Percentiles rank a stretch among this genome's conserved stretches.
phyloP scores from a whole-genome alignment of 2,888 invertebrate genomes.

The Scaptomyza parva region DNA sequence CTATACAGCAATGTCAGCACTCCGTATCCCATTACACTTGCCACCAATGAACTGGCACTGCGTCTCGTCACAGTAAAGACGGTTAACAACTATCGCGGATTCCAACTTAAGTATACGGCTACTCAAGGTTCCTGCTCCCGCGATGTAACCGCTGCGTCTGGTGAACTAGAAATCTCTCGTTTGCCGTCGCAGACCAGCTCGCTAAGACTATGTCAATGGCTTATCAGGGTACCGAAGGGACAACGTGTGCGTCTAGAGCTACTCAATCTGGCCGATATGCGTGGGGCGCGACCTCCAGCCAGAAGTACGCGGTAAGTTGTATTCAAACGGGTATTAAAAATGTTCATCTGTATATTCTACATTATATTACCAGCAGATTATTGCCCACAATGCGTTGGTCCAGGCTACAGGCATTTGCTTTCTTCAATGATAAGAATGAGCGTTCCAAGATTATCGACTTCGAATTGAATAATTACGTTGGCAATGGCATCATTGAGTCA shows the following conservation, averaged over 20 bases:
- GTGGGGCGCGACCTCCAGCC: not conserved
- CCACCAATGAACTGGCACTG: slow-evolving; percentile 86
- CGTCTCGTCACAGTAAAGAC: slow-evolving; percentile 85
- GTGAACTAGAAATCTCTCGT: slow-evolving; percentile 80
- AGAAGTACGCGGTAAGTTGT: slow-evolving; percentile 9
- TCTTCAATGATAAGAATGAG: slow-evolving; percentile 65
- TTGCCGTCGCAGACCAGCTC: not conserved
- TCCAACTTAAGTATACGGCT: slow-evolving; percentile 87
- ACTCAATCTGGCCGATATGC: slow-evolving; percentile 85
- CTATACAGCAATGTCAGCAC: slow-evolving; percentile 84
- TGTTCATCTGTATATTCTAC: not conserved
- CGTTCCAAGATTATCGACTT: slow-evolving; percentile 81
- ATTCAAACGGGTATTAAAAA: not conserved
- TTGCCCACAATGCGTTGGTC: not conserved
- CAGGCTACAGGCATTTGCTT: slow-evolving; percentile 25
- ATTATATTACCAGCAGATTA: not conserved
- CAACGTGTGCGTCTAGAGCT: slow-evolving; percentile 88
- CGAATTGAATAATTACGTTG: slow-evolving; percentile 78
- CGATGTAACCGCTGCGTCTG: slow-evolving; percentile 87
- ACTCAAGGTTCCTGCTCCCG: slow-evolving; percentile 88
- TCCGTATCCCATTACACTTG: slow-evolving; percentile 84
- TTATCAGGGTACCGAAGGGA: slow-evolving; percentile 88
- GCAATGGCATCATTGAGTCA: slow-evolving; percentile 86
- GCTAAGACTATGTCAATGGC: slow-evolving; percentile 87
- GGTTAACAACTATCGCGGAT: slow-evolving; percentile 86